phyloP scores from a whole-genome alignment of 2,888 invertebrate species.

The Plutella xylostella region DNA sequence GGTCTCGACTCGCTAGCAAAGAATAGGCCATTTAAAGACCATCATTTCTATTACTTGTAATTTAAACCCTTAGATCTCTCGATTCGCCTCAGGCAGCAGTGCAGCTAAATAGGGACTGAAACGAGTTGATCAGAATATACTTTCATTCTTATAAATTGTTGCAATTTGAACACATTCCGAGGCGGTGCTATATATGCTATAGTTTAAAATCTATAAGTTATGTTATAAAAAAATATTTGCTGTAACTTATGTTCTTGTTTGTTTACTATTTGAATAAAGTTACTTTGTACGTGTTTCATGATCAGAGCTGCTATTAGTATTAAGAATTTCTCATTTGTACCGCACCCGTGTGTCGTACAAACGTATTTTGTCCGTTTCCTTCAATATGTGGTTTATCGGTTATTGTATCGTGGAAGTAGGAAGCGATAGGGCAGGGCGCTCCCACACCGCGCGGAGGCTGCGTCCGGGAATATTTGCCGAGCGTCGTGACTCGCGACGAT shows the following conservation, averaged over 20 bases:
- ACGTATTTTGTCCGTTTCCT: too few species aligned
- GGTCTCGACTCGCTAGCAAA: slow-evolving; percentile 32
- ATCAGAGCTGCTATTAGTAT: too few species aligned
- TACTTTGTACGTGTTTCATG: too few species aligned
- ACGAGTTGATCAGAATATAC: slow-evolving; percentile 20
- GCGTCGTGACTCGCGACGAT: slow-evolving; percentile 66
- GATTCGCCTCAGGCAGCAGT: slow-evolving; percentile 27
- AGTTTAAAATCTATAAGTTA: too few species aligned
- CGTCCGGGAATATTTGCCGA: slow-evolving; percentile 64
- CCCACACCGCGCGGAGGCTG: slow-evolving; percentile 50
- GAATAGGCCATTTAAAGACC: slow-evolving; percentile 38
- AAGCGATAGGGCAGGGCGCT: slow-evolving; percentile 61
- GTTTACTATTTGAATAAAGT: too few species aligned
- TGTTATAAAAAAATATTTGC: background rate
- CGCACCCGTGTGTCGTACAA: too few species aligned
- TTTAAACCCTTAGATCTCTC: slow-evolving; percentile 33
- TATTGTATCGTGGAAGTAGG: slow-evolving; percentile 58
- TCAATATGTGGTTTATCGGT: slow-evolving; percentile 43
- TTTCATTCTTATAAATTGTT: slow-evolving; percentile 5
- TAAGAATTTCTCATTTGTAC: too few species aligned
- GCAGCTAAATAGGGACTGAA: slow-evolving; percentile 28
- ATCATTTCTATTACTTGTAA: slow-evolving; percentile 45
- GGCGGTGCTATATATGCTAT: too few species aligned
- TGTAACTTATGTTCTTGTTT: too few species aligned
- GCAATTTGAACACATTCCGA: background rate